Conservation (phyloP, 1,140 invertebrate species). For the Cataglyphis hispanica region DNA sequence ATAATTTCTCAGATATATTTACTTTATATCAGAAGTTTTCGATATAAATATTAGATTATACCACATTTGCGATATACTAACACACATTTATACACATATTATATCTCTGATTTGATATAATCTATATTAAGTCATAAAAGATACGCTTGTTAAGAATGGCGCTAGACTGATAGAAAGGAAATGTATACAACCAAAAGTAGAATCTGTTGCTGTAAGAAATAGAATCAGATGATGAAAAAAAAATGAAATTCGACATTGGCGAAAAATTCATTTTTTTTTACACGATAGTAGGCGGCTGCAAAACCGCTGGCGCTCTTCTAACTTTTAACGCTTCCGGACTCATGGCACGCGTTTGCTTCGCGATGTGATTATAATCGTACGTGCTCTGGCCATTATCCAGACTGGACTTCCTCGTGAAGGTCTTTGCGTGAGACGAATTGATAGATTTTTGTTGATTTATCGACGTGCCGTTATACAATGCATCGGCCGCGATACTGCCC, state of each 20-base stretch:
- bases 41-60: conserved; percentile 33
- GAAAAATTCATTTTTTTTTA: conserved; percentile 61
- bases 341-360: conserved; percentile 81
- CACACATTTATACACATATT: neutral
- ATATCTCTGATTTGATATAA: conserved; percentile 1
- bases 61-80: conserved; percentile 11
- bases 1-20: neutral
- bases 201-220: neutral
- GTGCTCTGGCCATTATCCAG: conserved; percentile 80
- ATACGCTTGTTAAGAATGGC: neutral
- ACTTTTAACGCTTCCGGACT: conserved; percentile 85
- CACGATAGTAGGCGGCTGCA: conserved; percentile 85
- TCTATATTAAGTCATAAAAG: conserved; percentile 20
- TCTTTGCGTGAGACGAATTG: conserved; percentile 67
- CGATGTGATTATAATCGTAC: conserved; percentile 85
- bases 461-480: conserved; percentile 78
- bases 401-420: conserved; percentile 77
- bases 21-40: neutral
- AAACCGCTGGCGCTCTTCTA: conserved; percentile 83
- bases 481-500: conserved; percentile 83
- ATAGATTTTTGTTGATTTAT: conserved; percentile 76
- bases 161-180: neutral
- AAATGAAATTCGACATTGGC: neutral
- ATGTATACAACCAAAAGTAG: neutral
- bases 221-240: conserved; percentile 2